Percentiles rank a stretch among this genome's conserved stretches.
Conservation (phyloP, 2,888 invertebrate genomes). For the Scaptomyza tumidula region DNA sequence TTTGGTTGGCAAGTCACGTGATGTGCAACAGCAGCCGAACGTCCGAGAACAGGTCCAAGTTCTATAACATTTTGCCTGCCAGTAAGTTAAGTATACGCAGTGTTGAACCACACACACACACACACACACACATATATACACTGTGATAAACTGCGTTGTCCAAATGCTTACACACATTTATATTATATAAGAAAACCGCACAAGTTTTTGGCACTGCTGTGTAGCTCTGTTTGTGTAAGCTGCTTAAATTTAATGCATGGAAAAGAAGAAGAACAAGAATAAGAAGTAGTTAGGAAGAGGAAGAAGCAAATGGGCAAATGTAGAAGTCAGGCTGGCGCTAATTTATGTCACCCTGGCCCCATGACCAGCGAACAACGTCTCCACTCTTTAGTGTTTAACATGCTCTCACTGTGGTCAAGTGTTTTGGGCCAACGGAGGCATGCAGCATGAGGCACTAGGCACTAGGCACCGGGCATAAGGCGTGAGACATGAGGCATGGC, state of each 20-base stretch:
- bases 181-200: constrained; percentile 18
- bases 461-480: no score
- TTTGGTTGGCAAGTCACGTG: constrained; percentile 67
- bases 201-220: constrained; percentile 17
- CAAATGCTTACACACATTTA: not conserved
- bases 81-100: constrained; percentile 24
- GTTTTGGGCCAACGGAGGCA: not conserved
- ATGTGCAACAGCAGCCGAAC: constrained; percentile 61
- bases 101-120: constrained; percentile 16
- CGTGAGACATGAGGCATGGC: not conserved
- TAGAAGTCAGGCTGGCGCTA: constrained; percentile 21
- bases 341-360: constrained; percentile 24
- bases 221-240: constrained; percentile 1
- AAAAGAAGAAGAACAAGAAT: not conserved
- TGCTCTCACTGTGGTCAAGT: constrained; percentile 41
- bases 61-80: not conserved
- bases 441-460: not conserved
- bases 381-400: constrained; percentile 45
- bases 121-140: constrained; percentile 13
- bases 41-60: constrained; percentile 14
- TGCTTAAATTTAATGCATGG: constrained; percentile 22
- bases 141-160: constrained; percentile 29
- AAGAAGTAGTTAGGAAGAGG: not conserved
- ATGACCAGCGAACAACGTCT: constrained; percentile 3
- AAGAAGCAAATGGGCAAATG: constrained; percentile 6